Evolutionary conservation across 2,113 vertebrate species (phyloP), one percentile per base, ranked within the genome.

Genomic region (Apteryx owenii): DNA sequence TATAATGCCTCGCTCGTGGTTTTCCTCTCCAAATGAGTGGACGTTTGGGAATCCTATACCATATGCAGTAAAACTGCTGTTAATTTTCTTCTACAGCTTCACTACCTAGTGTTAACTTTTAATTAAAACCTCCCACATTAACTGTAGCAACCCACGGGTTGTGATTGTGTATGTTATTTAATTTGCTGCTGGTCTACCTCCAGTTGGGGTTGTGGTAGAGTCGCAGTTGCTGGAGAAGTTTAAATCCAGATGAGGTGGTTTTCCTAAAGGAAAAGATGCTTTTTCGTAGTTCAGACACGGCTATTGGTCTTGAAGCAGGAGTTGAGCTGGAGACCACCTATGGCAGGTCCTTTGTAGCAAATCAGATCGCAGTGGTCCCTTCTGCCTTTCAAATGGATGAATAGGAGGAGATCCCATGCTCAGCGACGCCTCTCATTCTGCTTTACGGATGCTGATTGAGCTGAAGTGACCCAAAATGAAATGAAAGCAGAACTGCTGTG

Each of bases 351-450:
- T 76, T 64, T 53, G 29, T 21, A 26, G 70, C n/a, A n/a, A 50
- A 89, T 12, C 23, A 68, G 40, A 26, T 10, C 46, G 58, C 1
- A 4, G 38, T 28, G 33, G 7, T 20, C 38, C 48, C 71, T 22
- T 8, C 51, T 87, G 51, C 19, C 44, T 86, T 89, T 20, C 38
- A 40, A 80, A 73, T 68, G 7, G 13, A 66, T 73, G 26, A 53
- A 26, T 5, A 53, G 25, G 72, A 78, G 51, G 6, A 54, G 38
- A 66, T 46, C 16, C 42, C 42, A 4, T 44, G 65, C 66, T 85
- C 40, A 12, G 28, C 9, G 36, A 65, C 22, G 7, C 3, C 26
- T 51, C 54, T 31, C 0, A 1, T 60, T n/a, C 19, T 6, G 3
- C 36, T 58, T 44, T 28, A 33, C 40, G 29, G 46, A 9, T 62